phyloP scores from a whole-genome alignment of 1,140 invertebrate species.

The Phortica variegata region DNA sequence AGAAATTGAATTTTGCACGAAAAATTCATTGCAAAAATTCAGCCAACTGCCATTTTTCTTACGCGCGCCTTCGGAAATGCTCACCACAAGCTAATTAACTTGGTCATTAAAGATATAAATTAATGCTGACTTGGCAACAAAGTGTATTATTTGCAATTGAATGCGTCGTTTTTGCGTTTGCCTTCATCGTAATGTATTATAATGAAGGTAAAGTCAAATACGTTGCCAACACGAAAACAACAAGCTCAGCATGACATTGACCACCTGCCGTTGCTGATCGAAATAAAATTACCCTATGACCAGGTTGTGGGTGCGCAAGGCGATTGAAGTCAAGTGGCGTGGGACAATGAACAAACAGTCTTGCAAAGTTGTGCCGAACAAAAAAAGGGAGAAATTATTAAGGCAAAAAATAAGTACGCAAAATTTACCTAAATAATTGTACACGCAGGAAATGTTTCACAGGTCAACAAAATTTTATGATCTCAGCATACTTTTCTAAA shows the following conservation, averaged over 20 bases:
- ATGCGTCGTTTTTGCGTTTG: not conserved
- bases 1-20: not conserved
- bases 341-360: not conserved
- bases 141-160: not conserved
- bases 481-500: too few species aligned
- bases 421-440: not conserved
- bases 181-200: not conserved
- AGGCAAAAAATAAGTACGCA: not conserved
- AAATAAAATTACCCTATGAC: slow-evolving; percentile 7
- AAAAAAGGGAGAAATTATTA: not conserved
- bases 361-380: not conserved
- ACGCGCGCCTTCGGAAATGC: not conserved
- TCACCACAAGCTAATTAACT: slow-evolving; percentile 8
- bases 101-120: slow-evolving; percentile 27
- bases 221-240: too few species aligned
- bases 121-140: not conserved
- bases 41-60: too few species aligned
- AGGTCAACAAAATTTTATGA: too few species aligned
- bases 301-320: not conserved
- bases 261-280: slow-evolving; percentile 11
- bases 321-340: not conserved
- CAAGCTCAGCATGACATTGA: slow-evolving; percentile 22
- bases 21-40: not conserved
- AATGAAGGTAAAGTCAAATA: not conserved
- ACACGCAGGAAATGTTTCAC: too few species aligned